Percentiles rank a stretch among this genome's conserved stretches.
phyloP scores from a whole-genome alignment of 2,797 vertebrate species.

The Varecia variegata region DNA sequence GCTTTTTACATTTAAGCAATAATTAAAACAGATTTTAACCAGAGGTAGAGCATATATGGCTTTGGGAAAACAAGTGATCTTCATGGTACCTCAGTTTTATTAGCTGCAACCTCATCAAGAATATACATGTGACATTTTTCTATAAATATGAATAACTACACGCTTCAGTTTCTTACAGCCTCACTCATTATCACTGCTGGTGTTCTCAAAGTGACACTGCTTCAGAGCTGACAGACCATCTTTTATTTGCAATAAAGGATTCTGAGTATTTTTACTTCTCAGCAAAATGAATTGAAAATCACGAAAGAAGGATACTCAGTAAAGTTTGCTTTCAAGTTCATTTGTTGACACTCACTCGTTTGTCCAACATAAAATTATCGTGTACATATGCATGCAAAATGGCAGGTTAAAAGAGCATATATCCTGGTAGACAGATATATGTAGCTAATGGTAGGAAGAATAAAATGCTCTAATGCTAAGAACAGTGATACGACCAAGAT shows the following conservation, averaged over 20 bases:
- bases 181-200: not conserved
- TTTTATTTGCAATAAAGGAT: not conserved
- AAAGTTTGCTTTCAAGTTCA: constrained; percentile 29
- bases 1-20: not conserved
- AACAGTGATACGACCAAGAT: not conserved
- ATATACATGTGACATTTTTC: not conserved
- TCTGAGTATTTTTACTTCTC: constrained; percentile 5
- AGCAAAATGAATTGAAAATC: not conserved
- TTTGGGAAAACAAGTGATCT: not conserved
- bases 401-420: not conserved
- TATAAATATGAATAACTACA: not conserved
- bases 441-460: not conserved
- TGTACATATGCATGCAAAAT: not conserved
- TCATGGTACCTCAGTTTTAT: not conserved
- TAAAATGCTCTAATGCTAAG: not conserved
- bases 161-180: not conserved
- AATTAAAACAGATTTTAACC: constrained; percentile 21
- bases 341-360: not conserved
- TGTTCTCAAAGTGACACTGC: not conserved
- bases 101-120: not conserved
- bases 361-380: not conserved
- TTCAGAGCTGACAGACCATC: not conserved
- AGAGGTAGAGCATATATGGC: not conserved
- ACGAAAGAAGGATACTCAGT: not conserved
- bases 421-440: not conserved